phyloP scores from a whole-genome alignment of 2,797 vertebrate species.

The Benthosema pterotum region DNA sequence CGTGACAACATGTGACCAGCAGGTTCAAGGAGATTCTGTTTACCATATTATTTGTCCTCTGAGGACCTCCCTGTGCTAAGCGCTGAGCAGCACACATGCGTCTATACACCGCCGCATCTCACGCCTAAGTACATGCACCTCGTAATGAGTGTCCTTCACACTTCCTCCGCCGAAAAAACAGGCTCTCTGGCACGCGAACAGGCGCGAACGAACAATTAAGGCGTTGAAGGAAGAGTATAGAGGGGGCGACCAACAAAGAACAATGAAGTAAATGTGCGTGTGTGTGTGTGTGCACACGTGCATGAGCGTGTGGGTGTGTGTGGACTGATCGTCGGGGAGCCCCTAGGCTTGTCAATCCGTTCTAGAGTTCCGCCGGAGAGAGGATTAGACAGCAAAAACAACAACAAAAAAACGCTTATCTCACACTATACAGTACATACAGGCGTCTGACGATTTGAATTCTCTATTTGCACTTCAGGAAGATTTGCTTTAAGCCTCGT shows the following conservation, averaged over 20 bases:
- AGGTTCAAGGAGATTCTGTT: constrained; percentile 67
- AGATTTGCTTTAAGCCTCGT: too few relatives aligned
- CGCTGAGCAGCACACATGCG: constrained; percentile 1
- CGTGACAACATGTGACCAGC: constrained; percentile 37
- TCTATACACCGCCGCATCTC: background rate
- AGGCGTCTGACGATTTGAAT: too few relatives aligned
- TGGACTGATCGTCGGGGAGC: constrained; percentile 44
- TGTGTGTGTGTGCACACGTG: background rate
- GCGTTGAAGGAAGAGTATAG: too few relatives aligned
- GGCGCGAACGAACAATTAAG: constrained; percentile 70
- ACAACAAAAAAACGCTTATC: too few relatives aligned
- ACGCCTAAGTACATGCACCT: constrained; percentile 16
- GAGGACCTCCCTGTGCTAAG: constrained; percentile 10
- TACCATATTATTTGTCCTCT: constrained; percentile 20
- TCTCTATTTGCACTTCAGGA: too few relatives aligned
- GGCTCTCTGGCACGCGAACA: constrained; percentile 42
- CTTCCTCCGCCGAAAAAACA: constrained; percentile 33
- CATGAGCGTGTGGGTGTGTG: constrained; percentile 10
- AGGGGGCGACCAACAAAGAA: too few relatives aligned
- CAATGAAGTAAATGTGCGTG: too few relatives aligned
- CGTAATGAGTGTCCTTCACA: constrained; percentile 68
- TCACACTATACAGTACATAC: too few relatives aligned
- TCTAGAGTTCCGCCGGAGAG: constrained; percentile 9
- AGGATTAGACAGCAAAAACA: too few relatives aligned
- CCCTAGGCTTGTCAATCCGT: constrained; percentile 49